These are phyloP conservation scores for Brachymystax lenok DNA, from an alignment of 2,797 vertebrate genomes.

Conservation along the genomic window DNA sequence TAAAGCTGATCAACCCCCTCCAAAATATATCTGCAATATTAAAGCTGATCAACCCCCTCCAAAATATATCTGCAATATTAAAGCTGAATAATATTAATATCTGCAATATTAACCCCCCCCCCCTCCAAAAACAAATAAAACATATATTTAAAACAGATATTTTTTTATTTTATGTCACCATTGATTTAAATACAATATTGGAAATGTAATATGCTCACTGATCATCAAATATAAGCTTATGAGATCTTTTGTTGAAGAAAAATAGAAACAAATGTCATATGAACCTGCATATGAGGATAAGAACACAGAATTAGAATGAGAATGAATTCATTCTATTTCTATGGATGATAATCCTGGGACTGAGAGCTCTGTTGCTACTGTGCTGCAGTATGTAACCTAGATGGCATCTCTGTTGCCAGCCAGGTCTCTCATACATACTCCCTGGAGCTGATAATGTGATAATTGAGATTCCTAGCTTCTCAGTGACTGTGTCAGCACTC, in stretches of 20 bases:
- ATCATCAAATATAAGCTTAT: neutral
- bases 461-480: constrained; percentile 17
- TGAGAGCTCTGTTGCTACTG: neutral
- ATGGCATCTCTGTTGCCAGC: neutral
- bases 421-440: neutral
- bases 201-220: neutral
- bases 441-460: constrained; percentile 40
- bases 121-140: neutral
- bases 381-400: neutral
- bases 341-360: neutral
- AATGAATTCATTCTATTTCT: neutral
- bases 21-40: too few relatives aligned
- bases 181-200: neutral
- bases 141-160: neutral
- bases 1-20: too few relatives aligned
- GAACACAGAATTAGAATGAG: neutral
- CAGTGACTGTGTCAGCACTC: constrained; percentile 34
- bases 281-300: neutral
- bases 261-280: neutral
- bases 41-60: too few relatives aligned
- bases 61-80: too few relatives aligned
- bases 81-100: too few relatives aligned
- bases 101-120: too few relatives aligned
- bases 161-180: neutral
- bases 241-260: neutral